Evolutionary conservation across 2,888 invertebrate species (phyloP).

Genomic region (Drosophila neotestacea): DNA sequence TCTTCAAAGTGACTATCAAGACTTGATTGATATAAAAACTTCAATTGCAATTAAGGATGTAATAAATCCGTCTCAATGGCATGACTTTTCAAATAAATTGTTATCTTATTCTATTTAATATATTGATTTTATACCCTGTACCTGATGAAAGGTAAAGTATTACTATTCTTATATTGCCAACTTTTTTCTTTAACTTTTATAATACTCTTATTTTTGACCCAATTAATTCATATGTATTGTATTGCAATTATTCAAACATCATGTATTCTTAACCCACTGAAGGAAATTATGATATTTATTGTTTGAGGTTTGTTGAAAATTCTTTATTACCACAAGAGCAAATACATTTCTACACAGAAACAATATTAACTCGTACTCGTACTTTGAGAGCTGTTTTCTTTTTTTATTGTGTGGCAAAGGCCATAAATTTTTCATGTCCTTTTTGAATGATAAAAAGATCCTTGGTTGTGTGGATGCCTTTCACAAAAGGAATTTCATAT

Average conservation of each 20-base stretch:
- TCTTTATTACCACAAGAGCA: constrained; percentile 30
- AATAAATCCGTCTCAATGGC: background rate
- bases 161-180: too few relatives aligned
- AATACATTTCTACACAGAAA: constrained; percentile 16
- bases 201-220: background rate
- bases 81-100: background rate
- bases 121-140: background rate
- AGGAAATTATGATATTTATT: background rate
- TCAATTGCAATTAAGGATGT: background rate
- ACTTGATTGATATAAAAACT: background rate
- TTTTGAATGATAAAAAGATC: constrained; percentile 17
- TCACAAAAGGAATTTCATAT: constrained; percentile 68
- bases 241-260: too few relatives aligned
- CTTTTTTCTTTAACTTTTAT: too few relatives aligned
- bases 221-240: background rate
- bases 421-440: constrained; percentile 62
- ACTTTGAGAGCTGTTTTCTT: constrained; percentile 5
- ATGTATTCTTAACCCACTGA: background rate
- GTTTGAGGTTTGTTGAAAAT: constrained; percentile 20
- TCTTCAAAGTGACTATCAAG: background rate
- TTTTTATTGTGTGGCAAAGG: constrained; percentile 35
- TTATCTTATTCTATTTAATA: background rate
- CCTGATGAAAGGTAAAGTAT: too few relatives aligned
- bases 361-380: constrained; percentile 31
- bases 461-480: constrained; percentile 29